A percentile compares a stretch with the other conserved stretches of the same genome.
These are phyloP conservation scores for Dryocosmus kuriphilus DNA, from an alignment of 2,888 invertebrate species.

Conservation along the genomic window DNA sequence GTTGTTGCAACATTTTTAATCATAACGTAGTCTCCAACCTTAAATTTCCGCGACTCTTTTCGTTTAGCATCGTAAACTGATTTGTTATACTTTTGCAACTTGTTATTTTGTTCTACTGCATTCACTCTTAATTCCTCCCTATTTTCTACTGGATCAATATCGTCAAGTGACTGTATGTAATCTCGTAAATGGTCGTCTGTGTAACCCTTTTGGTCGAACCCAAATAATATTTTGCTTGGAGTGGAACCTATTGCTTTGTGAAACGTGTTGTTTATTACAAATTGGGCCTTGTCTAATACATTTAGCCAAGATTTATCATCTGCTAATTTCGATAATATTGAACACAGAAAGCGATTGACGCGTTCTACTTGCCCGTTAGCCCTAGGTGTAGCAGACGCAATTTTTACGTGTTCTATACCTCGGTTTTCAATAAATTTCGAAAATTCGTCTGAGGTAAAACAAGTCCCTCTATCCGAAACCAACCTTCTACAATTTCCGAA, in stretches of 20 bases:
- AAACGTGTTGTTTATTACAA: constrained; percentile 40
- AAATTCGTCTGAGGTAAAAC: constrained; percentile 16
- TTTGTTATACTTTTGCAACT: neutral
- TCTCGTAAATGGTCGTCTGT: neutral
- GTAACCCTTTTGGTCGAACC: too few species aligned
- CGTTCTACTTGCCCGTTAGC: constrained; percentile 43
- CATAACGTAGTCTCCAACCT: too few species aligned
- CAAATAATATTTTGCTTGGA: too few species aligned
- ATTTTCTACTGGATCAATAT: neutral
- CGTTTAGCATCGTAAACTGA: too few species aligned
- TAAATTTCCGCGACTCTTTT: too few species aligned
- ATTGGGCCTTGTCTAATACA: constrained; percentile 23
- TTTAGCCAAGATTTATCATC: constrained; percentile 24
- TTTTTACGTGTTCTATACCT: neutral
- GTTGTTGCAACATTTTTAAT: too few species aligned
- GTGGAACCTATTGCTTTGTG: constrained; percentile 36
- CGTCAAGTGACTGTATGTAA: neutral
- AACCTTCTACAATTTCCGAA: constrained; percentile 35
- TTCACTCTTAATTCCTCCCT: neutral
- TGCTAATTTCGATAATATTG: constrained; percentile 8
- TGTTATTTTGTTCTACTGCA: neutral
- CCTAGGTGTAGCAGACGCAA: too few species aligned
- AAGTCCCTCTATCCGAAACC: constrained; percentile 37
- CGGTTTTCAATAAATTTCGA: neutral
- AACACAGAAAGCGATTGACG: constrained; percentile 27